Evolutionary conservation across 2,888 invertebrate species (phyloP), one percentile per base, ranked within the genome.

Genomic region (Archaeoteleia sp.): DNA sequence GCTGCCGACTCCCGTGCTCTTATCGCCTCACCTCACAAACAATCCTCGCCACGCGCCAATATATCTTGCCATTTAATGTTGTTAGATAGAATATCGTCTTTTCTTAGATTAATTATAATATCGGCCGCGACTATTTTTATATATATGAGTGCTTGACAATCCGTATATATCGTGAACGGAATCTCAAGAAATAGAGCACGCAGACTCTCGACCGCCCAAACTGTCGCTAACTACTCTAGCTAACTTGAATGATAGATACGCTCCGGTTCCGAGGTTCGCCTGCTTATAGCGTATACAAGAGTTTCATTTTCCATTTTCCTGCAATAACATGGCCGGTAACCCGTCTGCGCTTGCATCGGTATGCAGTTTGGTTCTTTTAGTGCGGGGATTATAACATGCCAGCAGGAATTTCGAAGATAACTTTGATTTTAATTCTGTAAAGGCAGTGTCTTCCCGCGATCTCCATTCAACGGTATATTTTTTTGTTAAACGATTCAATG

Each of bases 151-250:
- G n/a, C n/a, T n/a, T 43, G 43, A n/a, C 43, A 43, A 63, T 74
- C 75, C 0, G 74, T 74, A 1, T 68, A 15, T 2, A 78, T 43
- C 3, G 29, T 60, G 40, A 77, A 73, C 1, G 20, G 23, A 8
- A 72, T 60, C 1, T 48, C 61, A 3, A 74, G 42, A 8, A 75
- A 29, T 8, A 67, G 61, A 1, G 45, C 23, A 1, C 73, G 40
- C 8, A 72, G 17, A 1, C 45, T 2, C 13, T 45, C 29, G 13
- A 45, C 12, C 4, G 43, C 35, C 30, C 34, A 54, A 1, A 27
- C 27, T 1, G 43, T 14, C 1, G 45, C 35, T 1, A 54, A 12
- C 7, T 43, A 37, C 27, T 54, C 29, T 1, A 54, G 20, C 6
- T 40, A 5, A 12, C 49, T 62, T 0, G 71, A 69, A 35, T 73